These are phyloP conservation scores for Dufourea novaeangliae DNA, from an alignment of 1,140 invertebrate genomes.

Conservation along the genomic window DNA sequence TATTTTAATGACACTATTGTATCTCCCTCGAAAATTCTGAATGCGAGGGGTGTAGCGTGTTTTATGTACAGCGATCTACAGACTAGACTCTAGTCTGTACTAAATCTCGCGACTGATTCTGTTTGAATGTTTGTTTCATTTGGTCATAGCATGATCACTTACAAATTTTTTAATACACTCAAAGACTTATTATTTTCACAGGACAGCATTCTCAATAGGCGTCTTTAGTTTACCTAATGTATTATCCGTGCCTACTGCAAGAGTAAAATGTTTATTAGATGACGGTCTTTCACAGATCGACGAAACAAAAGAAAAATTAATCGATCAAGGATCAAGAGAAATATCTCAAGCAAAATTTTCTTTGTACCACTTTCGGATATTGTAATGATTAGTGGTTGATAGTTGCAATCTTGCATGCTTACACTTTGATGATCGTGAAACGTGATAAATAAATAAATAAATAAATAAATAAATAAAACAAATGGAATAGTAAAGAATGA, in stretches of 20 bases:
- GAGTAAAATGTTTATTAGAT: constrained; percentile 66
- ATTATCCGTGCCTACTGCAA: constrained; percentile 79
- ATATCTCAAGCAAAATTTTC: background rate
- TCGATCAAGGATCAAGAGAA: background rate
- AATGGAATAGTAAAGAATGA: background rate
- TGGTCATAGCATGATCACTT: constrained; percentile 78
- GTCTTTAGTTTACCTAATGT: constrained; percentile 79
- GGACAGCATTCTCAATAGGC: constrained; percentile 76
- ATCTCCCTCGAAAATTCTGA: constrained; percentile 1
- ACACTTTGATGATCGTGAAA: constrained; percentile 16
- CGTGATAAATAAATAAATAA: background rate
- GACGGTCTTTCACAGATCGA: background rate
- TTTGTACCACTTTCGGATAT: background rate
- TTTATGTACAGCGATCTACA: constrained; percentile 63
- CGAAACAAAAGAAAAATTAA: constrained; percentile 7
- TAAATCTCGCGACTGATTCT: constrained; percentile 40
- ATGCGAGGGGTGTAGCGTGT: constrained; percentile 40
- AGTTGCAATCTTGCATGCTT: constrained; percentile 48
- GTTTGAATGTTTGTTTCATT: constrained; percentile 38
- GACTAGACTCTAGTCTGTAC: constrained; percentile 54
- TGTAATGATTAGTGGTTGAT: background rate
- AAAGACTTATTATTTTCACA: constrained; percentile 73
- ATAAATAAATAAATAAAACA: background rate
- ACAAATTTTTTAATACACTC: constrained; percentile 74
- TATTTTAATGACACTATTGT: background rate